Percentiles rank a stretch among this genome's conserved stretches.
Evolutionary conservation across 2,113 vertebrate species (phyloP).

Genomic region (Tragelaphus scriptus): DNA sequence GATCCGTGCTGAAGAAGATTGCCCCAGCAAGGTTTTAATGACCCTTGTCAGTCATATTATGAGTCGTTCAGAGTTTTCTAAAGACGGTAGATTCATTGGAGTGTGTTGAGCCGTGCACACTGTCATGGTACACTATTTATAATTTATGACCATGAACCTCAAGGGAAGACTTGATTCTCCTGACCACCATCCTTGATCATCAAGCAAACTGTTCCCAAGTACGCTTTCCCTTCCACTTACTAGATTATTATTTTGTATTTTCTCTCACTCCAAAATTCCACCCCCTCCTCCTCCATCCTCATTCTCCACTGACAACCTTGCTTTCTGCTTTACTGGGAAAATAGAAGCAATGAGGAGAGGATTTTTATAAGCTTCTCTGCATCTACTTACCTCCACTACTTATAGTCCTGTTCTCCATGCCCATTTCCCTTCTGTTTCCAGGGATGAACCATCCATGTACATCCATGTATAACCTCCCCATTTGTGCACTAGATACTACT

Average conservation of each 20-base stretch:
- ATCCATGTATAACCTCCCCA: background rate
- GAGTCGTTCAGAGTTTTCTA: background rate
- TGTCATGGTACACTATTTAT: background rate
- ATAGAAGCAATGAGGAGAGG: background rate
- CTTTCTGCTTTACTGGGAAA: background rate
- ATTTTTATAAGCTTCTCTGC: background rate
- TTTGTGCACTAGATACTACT: background rate
- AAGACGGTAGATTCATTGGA: background rate
- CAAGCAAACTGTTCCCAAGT: background rate
- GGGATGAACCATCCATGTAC: no score
- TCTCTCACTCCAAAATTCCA: background rate
- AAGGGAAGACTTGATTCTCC: background rate
- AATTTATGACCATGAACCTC: background rate
- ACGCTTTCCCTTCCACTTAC: background rate
- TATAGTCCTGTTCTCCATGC: background rate
- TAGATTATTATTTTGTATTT: background rate
- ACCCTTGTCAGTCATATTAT: background rate
- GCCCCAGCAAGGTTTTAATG: background rate
- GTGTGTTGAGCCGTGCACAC: background rate
- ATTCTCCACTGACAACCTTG: background rate
- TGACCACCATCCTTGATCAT: background rate
- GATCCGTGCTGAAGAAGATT: background rate
- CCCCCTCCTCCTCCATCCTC: background rate
- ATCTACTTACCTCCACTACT: fast-evolving
- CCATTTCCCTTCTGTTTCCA: background rate